Evolutionary conservation across 92 coral and sea anemone genomes (phyloP).

Genomic region (Porites lobata): DNA sequence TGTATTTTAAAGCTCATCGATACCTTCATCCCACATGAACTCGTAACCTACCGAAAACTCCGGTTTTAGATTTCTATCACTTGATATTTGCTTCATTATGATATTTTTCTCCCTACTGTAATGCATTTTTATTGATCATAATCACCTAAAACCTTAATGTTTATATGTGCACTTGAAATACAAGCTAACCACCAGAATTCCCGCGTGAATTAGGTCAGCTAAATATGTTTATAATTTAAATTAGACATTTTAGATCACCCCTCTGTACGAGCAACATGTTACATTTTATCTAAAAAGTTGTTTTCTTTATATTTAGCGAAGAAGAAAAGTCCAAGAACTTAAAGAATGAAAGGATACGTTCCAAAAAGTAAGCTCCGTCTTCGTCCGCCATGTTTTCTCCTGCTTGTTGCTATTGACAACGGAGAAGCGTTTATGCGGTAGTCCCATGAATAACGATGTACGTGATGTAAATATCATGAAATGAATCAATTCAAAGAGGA

Average conservation of each 20-base stretch:
- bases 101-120: not conserved
- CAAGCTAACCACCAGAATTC: not conserved
- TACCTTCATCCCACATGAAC: too few relatives aligned
- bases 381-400: conserved; percentile 95
- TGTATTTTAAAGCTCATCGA: too few relatives aligned
- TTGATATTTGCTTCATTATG: not conserved
- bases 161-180: too few relatives aligned
- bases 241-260: not conserved
- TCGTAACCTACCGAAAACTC: too few relatives aligned
- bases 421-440: not conserved
- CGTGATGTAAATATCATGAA: too few relatives aligned
- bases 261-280: too few relatives aligned
- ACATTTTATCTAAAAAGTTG: not conserved
- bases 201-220: not conserved
- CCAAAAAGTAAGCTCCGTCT: conserved; percentile 88
- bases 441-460: too few relatives aligned
- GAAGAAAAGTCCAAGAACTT: not conserved
- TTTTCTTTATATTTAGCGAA: not conserved
- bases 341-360: conserved; percentile 88
- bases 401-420: conserved; percentile 78
- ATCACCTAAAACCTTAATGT: too few relatives aligned
- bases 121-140: not conserved
- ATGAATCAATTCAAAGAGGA: too few relatives aligned
- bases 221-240: not conserved
- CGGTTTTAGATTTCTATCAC: too few relatives aligned